A percentile compares a stretch with the other conserved stretches of the same genome.
These are phyloP conservation scores for Hassar affinis DNA, from an alignment of 2,113 vertebrate species.

Conservation along the genomic window DNA sequence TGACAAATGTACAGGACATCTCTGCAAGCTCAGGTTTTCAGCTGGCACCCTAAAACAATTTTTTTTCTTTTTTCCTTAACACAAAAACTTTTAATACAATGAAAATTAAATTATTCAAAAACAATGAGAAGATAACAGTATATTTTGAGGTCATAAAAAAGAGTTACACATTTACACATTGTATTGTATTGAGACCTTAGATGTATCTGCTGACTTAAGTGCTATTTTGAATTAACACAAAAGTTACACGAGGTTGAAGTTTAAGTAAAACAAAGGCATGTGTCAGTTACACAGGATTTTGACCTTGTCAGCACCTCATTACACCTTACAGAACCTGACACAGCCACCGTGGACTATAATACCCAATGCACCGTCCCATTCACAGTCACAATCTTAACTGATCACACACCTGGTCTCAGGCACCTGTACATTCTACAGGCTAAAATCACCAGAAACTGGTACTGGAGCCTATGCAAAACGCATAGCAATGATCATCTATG, in stretches of 20 bases:
- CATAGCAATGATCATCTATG: too few relatives aligned
- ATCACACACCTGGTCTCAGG: neutral
- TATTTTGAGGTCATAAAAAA: neutral
- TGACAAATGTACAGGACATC: neutral
- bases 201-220: neutral
- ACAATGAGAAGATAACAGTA: neutral
- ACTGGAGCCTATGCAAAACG: too few relatives aligned
- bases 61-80: too few relatives aligned
- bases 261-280: neutral
- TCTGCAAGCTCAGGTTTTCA: neutral
- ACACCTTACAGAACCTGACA: neutral
- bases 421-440: neutral
- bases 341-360: neutral
- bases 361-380: neutral
- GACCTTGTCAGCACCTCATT: neutral
- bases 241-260: neutral
- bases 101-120: neutral
- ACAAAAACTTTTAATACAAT: neutral
- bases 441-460: too few relatives aligned
- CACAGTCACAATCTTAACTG: too few relatives aligned
- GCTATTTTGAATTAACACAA: neutral
- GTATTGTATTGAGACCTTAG: neutral
- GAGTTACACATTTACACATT: neutral
- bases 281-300: neutral
- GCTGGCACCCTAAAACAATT: too few relatives aligned